phyloP scores from a whole-genome alignment of 2,888 invertebrate species.

The Apodemia hepburni region DNA sequence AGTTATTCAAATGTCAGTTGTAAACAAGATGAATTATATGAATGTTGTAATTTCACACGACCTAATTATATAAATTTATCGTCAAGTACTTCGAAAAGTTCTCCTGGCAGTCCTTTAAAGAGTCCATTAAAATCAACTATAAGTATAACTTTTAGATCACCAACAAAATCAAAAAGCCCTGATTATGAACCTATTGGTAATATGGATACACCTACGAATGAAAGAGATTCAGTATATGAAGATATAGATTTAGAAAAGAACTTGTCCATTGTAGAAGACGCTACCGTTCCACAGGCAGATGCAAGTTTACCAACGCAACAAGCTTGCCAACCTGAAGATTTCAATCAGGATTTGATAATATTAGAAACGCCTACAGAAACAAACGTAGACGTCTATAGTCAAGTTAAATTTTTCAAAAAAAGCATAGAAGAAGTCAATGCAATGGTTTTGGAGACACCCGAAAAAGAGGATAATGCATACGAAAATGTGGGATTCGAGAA shows the following conservation, averaged over 20 bases:
- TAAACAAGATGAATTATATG: conserved; percentile 61
- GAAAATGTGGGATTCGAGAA: conserved; percentile 54
- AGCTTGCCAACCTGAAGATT: conserved; percentile 73
- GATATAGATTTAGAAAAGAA: conserved; percentile 75
- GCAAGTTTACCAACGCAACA: conserved; percentile 79
- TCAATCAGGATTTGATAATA: conserved; percentile 61
- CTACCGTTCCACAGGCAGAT: conserved; percentile 74
- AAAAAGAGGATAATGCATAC: conserved; percentile 49
- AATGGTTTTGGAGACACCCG: conserved; percentile 56
- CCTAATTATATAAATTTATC: conserved; percentile 73
- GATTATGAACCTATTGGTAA: conserved; percentile 73
- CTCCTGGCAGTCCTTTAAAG: conserved; percentile 63
- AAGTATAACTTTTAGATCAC: conserved; percentile 86
- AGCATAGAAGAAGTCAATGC: conserved; percentile 86
- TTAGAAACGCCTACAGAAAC: conserved; percentile 80
- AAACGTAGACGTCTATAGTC: conserved; percentile 83
- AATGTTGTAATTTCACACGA: conserved; percentile 59
- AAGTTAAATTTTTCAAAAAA: conserved; percentile 87
- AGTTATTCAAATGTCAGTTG: conserved; percentile 62
- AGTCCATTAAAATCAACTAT: conserved; percentile 85
- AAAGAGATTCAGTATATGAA: conserved; percentile 80
- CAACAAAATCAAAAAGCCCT: conserved; percentile 62
- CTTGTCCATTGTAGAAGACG: conserved; percentile 75
- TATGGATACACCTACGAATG: conserved; percentile 58
- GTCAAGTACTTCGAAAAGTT: conserved; percentile 65